Evolutionary conservation across 1,140 invertebrate genomes (phyloP).

Genomic region (Diorhabda sublineata): DNA sequence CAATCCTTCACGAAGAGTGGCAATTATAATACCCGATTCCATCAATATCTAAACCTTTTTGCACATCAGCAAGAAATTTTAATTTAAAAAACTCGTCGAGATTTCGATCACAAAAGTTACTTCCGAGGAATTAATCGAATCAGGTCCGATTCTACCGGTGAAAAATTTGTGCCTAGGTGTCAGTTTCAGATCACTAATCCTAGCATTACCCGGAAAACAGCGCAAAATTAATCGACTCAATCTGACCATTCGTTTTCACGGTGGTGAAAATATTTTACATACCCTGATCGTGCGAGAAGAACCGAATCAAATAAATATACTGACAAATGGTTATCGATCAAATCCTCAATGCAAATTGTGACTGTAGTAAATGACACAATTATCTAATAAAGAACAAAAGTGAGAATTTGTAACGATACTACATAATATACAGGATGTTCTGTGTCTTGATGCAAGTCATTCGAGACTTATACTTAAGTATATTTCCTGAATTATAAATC

Average conservation of each 20-base stretch:
- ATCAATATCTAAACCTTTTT: neutral
- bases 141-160: neutral
- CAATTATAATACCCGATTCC: neutral
- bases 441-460: too few relatives aligned
- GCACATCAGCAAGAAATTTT: conserved; percentile 1
- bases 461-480: too few relatives aligned
- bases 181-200: neutral
- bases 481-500: too few relatives aligned
- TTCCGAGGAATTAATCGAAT: neutral
- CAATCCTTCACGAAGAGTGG: neutral
- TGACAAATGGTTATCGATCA: too few relatives aligned
- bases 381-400: too few relatives aligned
- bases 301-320: too few relatives aligned
- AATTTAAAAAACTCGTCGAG: neutral
- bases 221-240: neutral
- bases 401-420: too few relatives aligned
- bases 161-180: conserved; percentile 2
- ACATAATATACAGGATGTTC: too few relatives aligned
- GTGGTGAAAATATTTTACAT: neutral
- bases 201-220: neutral
- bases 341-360: too few relatives aligned
- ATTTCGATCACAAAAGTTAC: neutral
- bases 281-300: too few relatives aligned
- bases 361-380: too few relatives aligned
- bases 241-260: neutral